Base-by-base conservation (phyloP, 1,140 invertebrate species). In the Zaprionus gabonicus region DNA sequence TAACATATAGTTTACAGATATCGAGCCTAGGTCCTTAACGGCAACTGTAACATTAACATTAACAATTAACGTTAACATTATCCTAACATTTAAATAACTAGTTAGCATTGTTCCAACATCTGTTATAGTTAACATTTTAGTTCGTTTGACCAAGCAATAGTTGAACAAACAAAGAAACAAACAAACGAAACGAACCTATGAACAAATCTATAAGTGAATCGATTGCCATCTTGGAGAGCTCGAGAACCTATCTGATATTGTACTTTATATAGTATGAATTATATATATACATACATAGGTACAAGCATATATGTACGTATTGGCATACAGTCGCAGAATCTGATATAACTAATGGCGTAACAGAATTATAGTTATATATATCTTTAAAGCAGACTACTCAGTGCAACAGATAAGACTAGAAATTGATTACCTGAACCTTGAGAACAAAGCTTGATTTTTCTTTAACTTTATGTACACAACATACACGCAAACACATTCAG, bases 391-490 rank as follows among this genome's bases (percentile, higher is more conserved):
- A 90, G 85, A 90, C 85, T 90, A 90, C 86, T 90, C 85, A 90
- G 85, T 90, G 85, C 82, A 90, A 90, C 85, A 90, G 82, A 90
- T 80, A 90, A 90, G 85, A 90, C 85, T 90, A 90, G 85, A 90
- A 90, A 90, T 90, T 90, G 76, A 90, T 90, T 90, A 90, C 85
- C 85, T 90, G 85, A 90, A 90, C 85, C 85, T 88, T 88, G 79
- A 85, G 81, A 90, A 88, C 85, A 90, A 88, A 85, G 85, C 78
- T 90, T 88, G 71, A 88, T 85, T 88, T 88, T 79, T 88, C 66
- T 84, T 82, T 83, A 78, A 79, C 58, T 81, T 81, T 81, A 82
- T 46, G 31, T 27, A 77, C 49, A 51, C 10, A 44, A 20, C 66
- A 38, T 41, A 70, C 25, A 68, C 58, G 53, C 53, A 79, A 55